phyloP scores from a whole-genome alignment of 2,113 vertebrate genomes.

The Percina caprodes region DNA sequence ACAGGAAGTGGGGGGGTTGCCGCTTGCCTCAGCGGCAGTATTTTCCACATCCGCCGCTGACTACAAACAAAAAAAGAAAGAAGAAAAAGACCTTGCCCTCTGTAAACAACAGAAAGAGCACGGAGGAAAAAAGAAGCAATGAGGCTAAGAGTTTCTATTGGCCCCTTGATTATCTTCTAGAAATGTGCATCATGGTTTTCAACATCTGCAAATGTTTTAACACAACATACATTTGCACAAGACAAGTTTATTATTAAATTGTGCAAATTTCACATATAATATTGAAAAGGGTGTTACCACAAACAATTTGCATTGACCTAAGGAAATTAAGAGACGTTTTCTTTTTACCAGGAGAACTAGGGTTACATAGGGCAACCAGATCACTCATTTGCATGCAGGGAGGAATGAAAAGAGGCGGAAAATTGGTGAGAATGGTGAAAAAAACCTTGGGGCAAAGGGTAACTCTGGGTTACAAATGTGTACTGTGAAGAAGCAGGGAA shows the following conservation, averaged over 20 bases:
- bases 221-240: not conserved
- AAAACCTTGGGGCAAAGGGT: conserved; percentile 53
- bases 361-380: not conserved
- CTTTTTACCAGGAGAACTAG: not conserved
- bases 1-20: conserved; percentile 88
- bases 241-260: not conserved
- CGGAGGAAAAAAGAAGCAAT: conserved; percentile 16
- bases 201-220: not conserved
- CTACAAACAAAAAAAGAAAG: conserved; percentile 79
- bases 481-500: conserved; percentile 63
- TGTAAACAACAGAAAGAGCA: conserved; percentile 59
- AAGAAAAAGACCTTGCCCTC: conserved; percentile 65
- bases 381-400: conserved; percentile 26
- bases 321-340: not conserved
- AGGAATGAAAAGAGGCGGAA: not conserved
- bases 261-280: not conserved
- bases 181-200: conserved; percentile 16
- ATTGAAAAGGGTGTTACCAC: not conserved
- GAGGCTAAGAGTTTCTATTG: conserved; percentile 20
- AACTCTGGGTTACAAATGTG: conserved; percentile 63
- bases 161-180: not conserved
- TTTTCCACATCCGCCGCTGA: conserved; percentile 86
- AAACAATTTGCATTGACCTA: not conserved
- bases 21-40: conserved; percentile 83
- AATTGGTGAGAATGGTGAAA: conserved; percentile 15